Percentiles rank a stretch among this genome's conserved stretches.
Evolutionary conservation across 2,113 vertebrate genomes (phyloP).

Genomic region (Ptilonorhynchus violaceus): DNA sequence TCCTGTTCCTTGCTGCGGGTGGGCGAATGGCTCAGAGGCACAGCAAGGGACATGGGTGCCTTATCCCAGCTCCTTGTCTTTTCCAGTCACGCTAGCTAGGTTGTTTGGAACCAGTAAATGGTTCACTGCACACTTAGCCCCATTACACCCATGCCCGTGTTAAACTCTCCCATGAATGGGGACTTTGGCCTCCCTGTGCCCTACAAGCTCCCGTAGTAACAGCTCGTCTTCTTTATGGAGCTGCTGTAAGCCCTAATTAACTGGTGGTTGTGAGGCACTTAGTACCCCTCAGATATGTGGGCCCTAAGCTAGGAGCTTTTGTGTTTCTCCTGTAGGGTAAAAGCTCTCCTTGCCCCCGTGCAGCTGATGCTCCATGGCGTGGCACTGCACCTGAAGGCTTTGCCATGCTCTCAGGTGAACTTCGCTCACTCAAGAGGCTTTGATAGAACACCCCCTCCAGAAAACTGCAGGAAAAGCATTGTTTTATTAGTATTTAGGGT

Average conservation of each 20-base stretch:
- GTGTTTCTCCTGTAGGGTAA: neutral
- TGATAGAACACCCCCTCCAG: neutral
- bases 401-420: neutral
- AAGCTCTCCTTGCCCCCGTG: neutral
- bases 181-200: neutral
- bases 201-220: rapidly evolving
- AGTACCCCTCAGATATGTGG: neutral
- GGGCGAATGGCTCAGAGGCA: neutral
- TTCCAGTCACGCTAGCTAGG: neutral
- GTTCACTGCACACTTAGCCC: neutral
- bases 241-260: neutral
- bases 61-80: neutral
- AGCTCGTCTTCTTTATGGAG: neutral
- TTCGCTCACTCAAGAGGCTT: rapidly evolving
- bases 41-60: neutral
- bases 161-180: rapidly evolving
- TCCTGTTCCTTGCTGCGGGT: neutral
- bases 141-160: rapidly evolving
- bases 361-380: rapidly evolving
- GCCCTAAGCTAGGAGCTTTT: neutral
- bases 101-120: neutral
- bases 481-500: neutral
- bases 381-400: neutral
- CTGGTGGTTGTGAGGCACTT: neutral
- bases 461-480: neutral